Evolutionary conservation across 2,113 vertebrate genomes (phyloP).

Genomic region (Atrichornis clamosus): DNA sequence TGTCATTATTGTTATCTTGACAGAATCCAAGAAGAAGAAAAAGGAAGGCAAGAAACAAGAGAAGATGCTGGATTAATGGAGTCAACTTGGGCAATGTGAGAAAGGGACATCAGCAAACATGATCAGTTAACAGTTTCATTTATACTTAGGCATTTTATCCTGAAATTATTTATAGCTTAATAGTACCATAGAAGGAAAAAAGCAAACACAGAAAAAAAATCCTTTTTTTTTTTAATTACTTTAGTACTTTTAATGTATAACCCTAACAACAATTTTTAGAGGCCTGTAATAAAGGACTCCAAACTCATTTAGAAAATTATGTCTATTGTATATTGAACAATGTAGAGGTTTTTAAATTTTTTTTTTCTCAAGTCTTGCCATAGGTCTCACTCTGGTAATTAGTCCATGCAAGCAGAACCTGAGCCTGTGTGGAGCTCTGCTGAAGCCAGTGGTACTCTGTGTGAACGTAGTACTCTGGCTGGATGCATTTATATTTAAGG

Average conservation of each 20-base stretch:
- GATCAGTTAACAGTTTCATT: conserved; percentile 74
- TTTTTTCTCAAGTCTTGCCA: background rate
- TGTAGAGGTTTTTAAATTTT: conserved; percentile 4
- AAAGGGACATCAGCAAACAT: conserved; percentile 63
- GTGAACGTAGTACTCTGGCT: background rate
- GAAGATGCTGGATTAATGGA: conserved; percentile 79
- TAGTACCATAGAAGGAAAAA: conserved; percentile 70
- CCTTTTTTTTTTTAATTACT: conserved; percentile 24
- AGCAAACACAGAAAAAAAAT: conserved; percentile 23
- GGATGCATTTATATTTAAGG: background rate
- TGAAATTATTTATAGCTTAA: conserved; percentile 79
- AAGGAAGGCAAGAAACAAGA: conserved; percentile 85
- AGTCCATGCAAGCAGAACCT: background rate
- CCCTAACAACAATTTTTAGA: conserved; percentile 70
- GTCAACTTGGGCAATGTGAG: background rate
- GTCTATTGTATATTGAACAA: conserved; percentile 55
- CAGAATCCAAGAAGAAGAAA: conserved; percentile 86
- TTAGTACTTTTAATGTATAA: conserved; percentile 72
- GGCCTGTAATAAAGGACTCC: conserved; percentile 68
- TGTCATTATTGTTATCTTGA: conserved; percentile 5
- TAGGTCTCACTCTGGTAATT: background rate
- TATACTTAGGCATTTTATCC: conserved; percentile 77
- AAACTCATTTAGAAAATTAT: conserved; percentile 69
- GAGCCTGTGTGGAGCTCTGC: background rate
- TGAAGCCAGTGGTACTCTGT: conserved; percentile 14